Evolutionary conservation across 2,113 vertebrate species (phyloP).

Genomic region (Xiphias gladius): DNA sequence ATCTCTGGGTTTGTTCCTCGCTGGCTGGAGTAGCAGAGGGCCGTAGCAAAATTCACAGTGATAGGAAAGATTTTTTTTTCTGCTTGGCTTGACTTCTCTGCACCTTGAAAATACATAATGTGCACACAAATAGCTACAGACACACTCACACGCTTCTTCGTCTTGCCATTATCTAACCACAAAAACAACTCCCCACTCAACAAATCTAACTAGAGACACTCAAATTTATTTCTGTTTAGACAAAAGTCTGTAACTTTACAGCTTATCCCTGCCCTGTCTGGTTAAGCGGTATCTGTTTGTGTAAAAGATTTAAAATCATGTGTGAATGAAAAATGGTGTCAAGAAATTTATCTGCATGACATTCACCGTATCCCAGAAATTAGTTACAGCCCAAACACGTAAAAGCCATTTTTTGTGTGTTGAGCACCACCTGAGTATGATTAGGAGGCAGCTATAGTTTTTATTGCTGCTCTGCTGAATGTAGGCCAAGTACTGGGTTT

Average conservation of each 20-base stretch:
- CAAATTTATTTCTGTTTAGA: conserved; percentile 27
- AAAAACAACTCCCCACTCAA: conserved; percentile 21
- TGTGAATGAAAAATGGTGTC: conserved; percentile 29
- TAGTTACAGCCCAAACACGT: conserved; percentile 31
- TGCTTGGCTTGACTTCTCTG: background rate
- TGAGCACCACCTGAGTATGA: background rate
- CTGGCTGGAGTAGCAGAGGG: conserved; percentile 11
- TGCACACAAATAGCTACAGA: conserved; percentile 20
- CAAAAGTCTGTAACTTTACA: conserved; percentile 3
- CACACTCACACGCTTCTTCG: background rate
- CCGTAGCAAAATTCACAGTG: conserved; percentile 9
- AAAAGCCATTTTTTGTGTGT: conserved; percentile 7
- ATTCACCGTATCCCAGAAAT: conserved; percentile 41
- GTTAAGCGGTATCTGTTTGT: conserved; percentile 8
- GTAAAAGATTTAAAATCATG: conserved; percentile 8
- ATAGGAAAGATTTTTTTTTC: conserved; percentile 4
- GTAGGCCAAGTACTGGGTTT: conserved; percentile 52
- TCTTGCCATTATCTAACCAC: conserved; percentile 19
- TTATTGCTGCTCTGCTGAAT: conserved; percentile 42
- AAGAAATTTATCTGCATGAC: conserved; percentile 23
- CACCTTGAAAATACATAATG: background rate
- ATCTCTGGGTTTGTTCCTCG: conserved; percentile 11
- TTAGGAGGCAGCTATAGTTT: conserved; percentile 35
- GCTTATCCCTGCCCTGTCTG: conserved; percentile 5
- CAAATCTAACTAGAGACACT: background rate